These are phyloP conservation scores for Melitaea cinxia DNA, from an alignment of 1,140 invertebrate genomes.

Conservation along the genomic window DNA sequence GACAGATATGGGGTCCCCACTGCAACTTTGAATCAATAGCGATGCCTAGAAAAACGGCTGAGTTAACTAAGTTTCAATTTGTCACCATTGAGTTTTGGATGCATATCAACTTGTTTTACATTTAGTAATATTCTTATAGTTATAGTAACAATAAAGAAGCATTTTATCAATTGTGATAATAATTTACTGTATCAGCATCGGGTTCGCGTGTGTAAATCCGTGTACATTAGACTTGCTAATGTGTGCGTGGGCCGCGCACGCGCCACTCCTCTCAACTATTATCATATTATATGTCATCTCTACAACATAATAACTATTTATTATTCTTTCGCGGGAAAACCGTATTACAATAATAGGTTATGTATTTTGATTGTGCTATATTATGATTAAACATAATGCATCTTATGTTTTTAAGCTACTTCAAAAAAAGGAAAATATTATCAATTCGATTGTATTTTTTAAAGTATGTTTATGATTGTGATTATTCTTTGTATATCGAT, in stretches of 20 bases:
- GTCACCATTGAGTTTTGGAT: too few species aligned
- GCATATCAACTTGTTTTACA: too few species aligned
- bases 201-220: slow-evolving; percentile 43
- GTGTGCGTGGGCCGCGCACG: slow-evolving; percentile 61
- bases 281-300: slow-evolving; percentile 36
- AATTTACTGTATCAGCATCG: slow-evolving; percentile 26
- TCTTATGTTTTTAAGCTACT: too few species aligned
- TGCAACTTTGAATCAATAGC: too few species aligned
- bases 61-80: too few species aligned
- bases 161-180: slow-evolving; percentile 8
- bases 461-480: too few species aligned
- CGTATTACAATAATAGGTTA: slow-evolving; percentile 2
- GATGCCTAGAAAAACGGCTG: not conserved
- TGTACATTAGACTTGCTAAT: slow-evolving; percentile 49
- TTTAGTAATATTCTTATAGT: not conserved
- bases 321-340: slow-evolving; percentile 26
- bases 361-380: too few species aligned
- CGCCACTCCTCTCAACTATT: slow-evolving; percentile 50
- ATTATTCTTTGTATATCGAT: too few species aligned
- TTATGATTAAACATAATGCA: too few species aligned
- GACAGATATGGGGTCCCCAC: too few species aligned
- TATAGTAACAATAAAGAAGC: not conserved
- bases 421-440: too few species aligned
- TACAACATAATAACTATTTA: slow-evolving; percentile 24
- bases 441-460: too few species aligned